Base-by-base conservation (phyloP, 2,113 vertebrate species). In the Eulemur rufifrons region DNA sequence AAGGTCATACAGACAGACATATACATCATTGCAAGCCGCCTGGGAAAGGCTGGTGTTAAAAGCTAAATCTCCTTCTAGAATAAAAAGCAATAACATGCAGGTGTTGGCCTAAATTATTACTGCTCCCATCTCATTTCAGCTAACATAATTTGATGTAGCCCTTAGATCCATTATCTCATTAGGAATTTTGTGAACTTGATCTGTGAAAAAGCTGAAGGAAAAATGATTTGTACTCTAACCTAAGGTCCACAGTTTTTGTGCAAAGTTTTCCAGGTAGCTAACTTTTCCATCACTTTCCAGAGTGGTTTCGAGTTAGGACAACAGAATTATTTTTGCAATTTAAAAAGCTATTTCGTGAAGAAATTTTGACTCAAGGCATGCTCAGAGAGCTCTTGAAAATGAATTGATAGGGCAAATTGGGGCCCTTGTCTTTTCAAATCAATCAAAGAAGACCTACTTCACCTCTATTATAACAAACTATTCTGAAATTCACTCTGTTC, bases 301-400 rank as follows among this genome's bases (percentile, higher is more conserved):
- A 80, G 73, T 77, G 52, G 8, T 93, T 87, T 96, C 23, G 4
- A 85, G n/a, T 69, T 89, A 91, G 27, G 52, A 10, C 1, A 8
- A 39, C 47, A 91, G 80, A 97, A 82, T 80, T 85, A 56, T 13
- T 96, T 91, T 76, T 88, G 50, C 76, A 93, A 78, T 87, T 94
- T 90, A 68, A 82, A 95, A 96, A 39, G 47, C 34, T 69, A 84
- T 90, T 97, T 97, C 17, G 29, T 83, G 77, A 97, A 89, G 87
- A 97, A 92, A 89, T 83, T 95, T 90, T 82, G 71, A 85, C 52
- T 91, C 32, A 66, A 89, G n/a, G 37, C 27, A 86, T 83, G 25
- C 15, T 96, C 66, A 86, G 83, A 95, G 82, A 95, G 14, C 32
- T 94, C 78, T 95, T 94, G 71, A 95, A 97, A 96, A 56, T 18